phyloP scores from a whole-genome alignment of 35 echinoderm and acorn worm species.

The Heliocidaris erythrogramma region DNA sequence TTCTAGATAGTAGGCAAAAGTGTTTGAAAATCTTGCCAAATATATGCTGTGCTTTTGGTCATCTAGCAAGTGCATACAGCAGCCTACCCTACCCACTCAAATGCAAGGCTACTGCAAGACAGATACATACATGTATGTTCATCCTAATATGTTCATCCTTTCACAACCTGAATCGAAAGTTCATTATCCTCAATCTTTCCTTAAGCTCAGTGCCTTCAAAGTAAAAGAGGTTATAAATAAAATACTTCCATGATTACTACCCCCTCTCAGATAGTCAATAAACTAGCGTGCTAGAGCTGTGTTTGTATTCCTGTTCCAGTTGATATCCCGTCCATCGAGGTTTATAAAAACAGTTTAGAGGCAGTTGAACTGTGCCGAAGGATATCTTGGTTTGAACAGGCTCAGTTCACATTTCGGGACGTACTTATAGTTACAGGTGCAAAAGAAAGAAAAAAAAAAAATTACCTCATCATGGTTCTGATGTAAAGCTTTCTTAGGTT shows the following conservation, averaged over 20 bases:
- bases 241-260: background rate
- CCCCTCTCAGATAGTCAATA: background rate
- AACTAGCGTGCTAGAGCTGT: background rate
- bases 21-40: too few species aligned
- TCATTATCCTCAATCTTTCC: background rate
- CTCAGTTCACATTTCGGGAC: background rate
- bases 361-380: background rate
- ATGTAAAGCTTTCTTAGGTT: too few species aligned
- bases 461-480: too few species aligned
- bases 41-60: too few species aligned
- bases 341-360: constrained; percentile 13
- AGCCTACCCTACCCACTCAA: background rate
- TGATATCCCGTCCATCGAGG: background rate
- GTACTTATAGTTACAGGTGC: too few species aligned
- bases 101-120: background rate
- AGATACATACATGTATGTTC: background rate
- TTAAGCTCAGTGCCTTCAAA: background rate
- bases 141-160: background rate
- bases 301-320: constrained; percentile 3
- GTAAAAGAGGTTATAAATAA: constrained; percentile 12
- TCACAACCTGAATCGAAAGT: background rate
- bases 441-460: too few species aligned
- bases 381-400: constrained; percentile 1
- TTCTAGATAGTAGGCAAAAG: too few species aligned
- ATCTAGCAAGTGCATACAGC: too few species aligned